Percentiles rank a stretch among this genome's conserved stretches.
Conservation (phyloP, 2,888 invertebrate genomes). For the Hyles lineata region DNA sequence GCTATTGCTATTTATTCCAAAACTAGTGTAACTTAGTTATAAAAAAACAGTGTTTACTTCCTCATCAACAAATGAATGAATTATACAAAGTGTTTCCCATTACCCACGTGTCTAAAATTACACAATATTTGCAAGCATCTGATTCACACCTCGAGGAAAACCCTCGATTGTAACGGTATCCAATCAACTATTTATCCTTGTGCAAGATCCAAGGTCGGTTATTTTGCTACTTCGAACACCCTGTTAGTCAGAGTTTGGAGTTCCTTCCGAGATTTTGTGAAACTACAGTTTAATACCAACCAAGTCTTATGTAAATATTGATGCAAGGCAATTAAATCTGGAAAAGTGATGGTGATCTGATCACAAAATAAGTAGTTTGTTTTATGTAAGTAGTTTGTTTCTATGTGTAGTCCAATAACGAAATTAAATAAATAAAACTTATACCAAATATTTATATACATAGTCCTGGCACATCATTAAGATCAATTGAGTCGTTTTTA, state of each 20-base stretch:
- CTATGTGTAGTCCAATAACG: too few relatives aligned
- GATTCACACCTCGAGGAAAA: slow-evolving; percentile 10
- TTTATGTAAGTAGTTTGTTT: too few relatives aligned
- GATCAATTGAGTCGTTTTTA: too few relatives aligned
- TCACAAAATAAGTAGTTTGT: too few relatives aligned
- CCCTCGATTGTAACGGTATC: background rate
- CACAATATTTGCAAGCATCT: slow-evolving; percentile 17
- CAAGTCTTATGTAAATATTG: background rate
- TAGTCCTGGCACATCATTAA: too few relatives aligned
- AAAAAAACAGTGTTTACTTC: too few relatives aligned
- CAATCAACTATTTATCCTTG: slow-evolving; percentile 4
- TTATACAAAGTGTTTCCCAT: background rate
- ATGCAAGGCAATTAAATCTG: too few relatives aligned
- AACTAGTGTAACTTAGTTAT: too few relatives aligned
- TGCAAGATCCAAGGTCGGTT: slow-evolving; percentile 7
- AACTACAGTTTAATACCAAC: background rate
- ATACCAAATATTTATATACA: too few relatives aligned
- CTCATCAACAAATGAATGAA: background rate
- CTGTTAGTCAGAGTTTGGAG: background rate
- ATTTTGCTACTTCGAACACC: background rate
- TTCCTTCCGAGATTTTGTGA: background rate
- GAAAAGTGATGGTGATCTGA: too few relatives aligned
- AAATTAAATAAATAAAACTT: too few relatives aligned
- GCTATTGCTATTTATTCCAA: too few relatives aligned
- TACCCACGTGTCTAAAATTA: slow-evolving; percentile 18